Evolutionary conservation across 2,888 invertebrate species (phyloP).

Genomic region (Eucriotettix oculatus): DNA sequence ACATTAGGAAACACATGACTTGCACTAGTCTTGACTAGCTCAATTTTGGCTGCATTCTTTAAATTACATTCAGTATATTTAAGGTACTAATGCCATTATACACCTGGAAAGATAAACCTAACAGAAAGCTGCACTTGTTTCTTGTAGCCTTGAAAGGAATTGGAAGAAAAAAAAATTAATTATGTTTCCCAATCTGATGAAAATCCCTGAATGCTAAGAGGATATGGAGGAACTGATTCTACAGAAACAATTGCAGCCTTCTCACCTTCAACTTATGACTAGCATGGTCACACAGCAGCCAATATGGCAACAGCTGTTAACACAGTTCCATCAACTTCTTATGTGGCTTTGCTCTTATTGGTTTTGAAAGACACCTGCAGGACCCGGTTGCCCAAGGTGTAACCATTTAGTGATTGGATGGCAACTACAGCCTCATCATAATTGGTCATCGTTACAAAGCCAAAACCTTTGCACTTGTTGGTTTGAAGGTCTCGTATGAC

Average conservation of each 20-base stretch:
- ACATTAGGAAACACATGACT: constrained; percentile 15
- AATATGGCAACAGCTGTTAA: constrained; percentile 14
- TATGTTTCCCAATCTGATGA: neutral
- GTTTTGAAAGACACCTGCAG: constrained; percentile 96
- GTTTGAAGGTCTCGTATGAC: constrained; percentile 89
- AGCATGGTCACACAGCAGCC: constrained; percentile 15
- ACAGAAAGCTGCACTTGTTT: constrained; percentile 14
- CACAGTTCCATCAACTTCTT: constrained; percentile 14
- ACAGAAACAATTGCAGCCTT: constrained; percentile 12
- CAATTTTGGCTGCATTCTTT: constrained; percentile 14
- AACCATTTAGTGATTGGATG: constrained; percentile 90
- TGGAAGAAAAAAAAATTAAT: constrained; percentile 2
- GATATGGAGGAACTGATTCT: no score
- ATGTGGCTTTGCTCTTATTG: constrained; percentile 56
- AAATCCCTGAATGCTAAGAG: neutral
- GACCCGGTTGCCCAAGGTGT: constrained; percentile 85
- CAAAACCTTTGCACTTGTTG: constrained; percentile 96
- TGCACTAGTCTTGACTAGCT: constrained; percentile 17
- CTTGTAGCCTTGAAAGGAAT: neutral
- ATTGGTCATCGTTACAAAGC: constrained; percentile 96
- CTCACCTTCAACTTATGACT: constrained; percentile 12
- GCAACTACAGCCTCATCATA: constrained; percentile 94
- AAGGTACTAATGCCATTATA: constrained; percentile 13
- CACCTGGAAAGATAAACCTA: constrained; percentile 13
- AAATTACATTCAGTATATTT: constrained; percentile 12